Percentiles rank a stretch among this genome's conserved stretches.
phyloP scores from a whole-genome alignment of 2,888 invertebrate species.

The Autographa gamma region DNA sequence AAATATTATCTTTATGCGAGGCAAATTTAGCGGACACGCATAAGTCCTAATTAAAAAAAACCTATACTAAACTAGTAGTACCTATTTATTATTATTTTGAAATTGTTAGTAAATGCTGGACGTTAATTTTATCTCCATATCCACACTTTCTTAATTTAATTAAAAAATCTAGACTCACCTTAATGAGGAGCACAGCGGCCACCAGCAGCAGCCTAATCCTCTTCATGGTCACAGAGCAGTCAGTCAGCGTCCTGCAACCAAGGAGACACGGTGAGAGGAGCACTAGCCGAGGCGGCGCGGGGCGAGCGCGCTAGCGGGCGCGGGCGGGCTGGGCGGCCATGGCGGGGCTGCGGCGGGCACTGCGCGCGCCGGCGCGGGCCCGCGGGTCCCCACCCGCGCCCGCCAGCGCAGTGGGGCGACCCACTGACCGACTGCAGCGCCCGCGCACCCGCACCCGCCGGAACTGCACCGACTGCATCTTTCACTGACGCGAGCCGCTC shows the following conservation, averaged over 20 bases:
- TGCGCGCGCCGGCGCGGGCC: slow-evolving; percentile 50
- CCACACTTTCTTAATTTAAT: neutral
- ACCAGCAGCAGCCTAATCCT: slow-evolving; percentile 85
- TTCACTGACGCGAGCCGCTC: slow-evolving; percentile 74
- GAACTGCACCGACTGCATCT: slow-evolving; percentile 85
- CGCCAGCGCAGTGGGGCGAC: slow-evolving; percentile 72
- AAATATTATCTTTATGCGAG: too few relatives aligned
- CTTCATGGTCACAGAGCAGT: slow-evolving; percentile 86
- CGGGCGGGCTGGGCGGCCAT: neutral
- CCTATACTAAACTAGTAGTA: too few relatives aligned
- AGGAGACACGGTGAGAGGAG: slow-evolving; percentile 79
- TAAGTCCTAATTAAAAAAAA: too few relatives aligned
- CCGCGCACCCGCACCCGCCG: slow-evolving; percentile 68
- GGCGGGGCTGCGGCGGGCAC: slow-evolving; percentile 66
- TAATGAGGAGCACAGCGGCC: slow-evolving; percentile 83
- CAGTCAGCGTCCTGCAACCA: slow-evolving; percentile 84
- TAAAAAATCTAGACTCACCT: slow-evolving; percentile 72
- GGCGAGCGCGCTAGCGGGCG: slow-evolving; percentile 70
- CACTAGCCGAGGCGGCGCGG: slow-evolving; percentile 73
- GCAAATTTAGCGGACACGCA: too few relatives aligned
- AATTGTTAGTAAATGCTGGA: too few relatives aligned
- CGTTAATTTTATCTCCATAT: neutral
- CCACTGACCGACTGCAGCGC: slow-evolving; percentile 86
- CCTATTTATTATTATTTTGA: too few relatives aligned
- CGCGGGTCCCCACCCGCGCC: slow-evolving; percentile 16